phyloP scores from a whole-genome alignment of 2,888 invertebrate genomes.

The Chalcis sispes region DNA sequence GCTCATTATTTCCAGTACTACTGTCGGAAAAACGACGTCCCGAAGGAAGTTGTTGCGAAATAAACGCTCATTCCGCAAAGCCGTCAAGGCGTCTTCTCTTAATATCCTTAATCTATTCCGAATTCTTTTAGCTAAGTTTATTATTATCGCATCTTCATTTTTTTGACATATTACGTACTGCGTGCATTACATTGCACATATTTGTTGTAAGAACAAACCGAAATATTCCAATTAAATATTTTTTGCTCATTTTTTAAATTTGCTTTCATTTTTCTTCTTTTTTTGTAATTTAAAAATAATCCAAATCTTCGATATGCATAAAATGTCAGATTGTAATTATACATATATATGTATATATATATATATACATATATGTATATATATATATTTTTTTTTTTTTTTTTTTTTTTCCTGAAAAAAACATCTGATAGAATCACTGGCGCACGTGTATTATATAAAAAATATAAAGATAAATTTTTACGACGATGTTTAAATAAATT shows the following conservation, averaged over 20 bases:
- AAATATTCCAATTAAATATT: constrained; percentile 66
- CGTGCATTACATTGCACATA: constrained; percentile 60
- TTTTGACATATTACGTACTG: constrained; percentile 58
- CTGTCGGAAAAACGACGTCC: constrained; percentile 52
- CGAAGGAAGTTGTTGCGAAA: constrained; percentile 55
- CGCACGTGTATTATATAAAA: constrained; percentile 34
- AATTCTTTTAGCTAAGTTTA: constrained; percentile 70
- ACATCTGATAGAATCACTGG: constrained; percentile 57
- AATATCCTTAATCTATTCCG: constrained; percentile 68
- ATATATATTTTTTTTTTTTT: constrained; percentile 48
- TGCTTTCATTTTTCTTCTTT: constrained; percentile 57
- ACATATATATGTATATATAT: constrained; percentile 20
- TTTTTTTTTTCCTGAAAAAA: constrained; percentile 54
- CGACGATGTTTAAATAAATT: constrained; percentile 54
- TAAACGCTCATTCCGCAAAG: constrained; percentile 57
- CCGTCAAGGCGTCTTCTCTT: constrained; percentile 59
- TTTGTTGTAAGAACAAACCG: constrained; percentile 67
- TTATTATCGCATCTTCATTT: constrained; percentile 64
- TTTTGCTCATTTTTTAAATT: constrained; percentile 63
- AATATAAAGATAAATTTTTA: constrained; percentile 52
- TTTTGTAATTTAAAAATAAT: constrained; percentile 33
- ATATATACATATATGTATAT: constrained; percentile 17
- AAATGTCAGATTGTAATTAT: constrained; percentile 42
- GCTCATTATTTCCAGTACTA: constrained; percentile 50
- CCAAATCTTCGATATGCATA: constrained; percentile 39